A percentile compares a stretch with the other conserved stretches of the same genome.
Evolutionary conservation across 2,797 vertebrate genomes (phyloP).

Genomic region (Parauchenoglanis punctatus): DNA sequence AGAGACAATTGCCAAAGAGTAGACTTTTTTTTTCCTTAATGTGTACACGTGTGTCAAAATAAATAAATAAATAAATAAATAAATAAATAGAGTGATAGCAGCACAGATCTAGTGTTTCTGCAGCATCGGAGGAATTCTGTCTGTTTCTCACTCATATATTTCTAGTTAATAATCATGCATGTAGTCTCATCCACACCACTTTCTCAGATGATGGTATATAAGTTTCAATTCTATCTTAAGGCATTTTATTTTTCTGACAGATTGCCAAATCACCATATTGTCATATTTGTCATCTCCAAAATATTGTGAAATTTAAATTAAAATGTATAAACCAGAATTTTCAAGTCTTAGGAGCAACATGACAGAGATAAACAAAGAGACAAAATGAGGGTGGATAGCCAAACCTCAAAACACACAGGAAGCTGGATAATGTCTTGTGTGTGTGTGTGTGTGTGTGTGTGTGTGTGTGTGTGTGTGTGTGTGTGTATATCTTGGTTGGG

Average conservation of each 20-base stretch:
- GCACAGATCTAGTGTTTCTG: neutral
- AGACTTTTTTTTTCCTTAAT: slow-evolving; percentile 17
- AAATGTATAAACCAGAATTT: neutral
- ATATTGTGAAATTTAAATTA: neutral
- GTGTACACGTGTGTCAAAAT: neutral
- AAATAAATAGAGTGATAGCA: neutral
- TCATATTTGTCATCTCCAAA: neutral
- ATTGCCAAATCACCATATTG: neutral
- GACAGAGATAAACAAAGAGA: slow-evolving; percentile 21
- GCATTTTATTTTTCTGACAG: neutral
- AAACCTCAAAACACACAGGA: slow-evolving; percentile 33
- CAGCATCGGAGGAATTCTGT: neutral
- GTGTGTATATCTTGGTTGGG: neutral
- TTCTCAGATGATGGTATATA: neutral
- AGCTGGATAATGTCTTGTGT: slow-evolving; percentile 21
- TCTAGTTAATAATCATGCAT: neutral
- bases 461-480: slow-evolving; percentile 27
- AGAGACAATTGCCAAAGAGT: slow-evolving; percentile 30
- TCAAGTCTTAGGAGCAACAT: neutral
- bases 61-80: neutral
- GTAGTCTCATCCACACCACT: neutral
- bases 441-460: slow-evolving; percentile 30
- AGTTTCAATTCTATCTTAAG: neutral
- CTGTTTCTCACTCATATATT: neutral
- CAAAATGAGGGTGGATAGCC: slow-evolving; percentile 37